These are phyloP conservation scores for Aythya baeri DNA, from an alignment of 2,113 vertebrate genomes.

Conservation along the genomic window DNA sequence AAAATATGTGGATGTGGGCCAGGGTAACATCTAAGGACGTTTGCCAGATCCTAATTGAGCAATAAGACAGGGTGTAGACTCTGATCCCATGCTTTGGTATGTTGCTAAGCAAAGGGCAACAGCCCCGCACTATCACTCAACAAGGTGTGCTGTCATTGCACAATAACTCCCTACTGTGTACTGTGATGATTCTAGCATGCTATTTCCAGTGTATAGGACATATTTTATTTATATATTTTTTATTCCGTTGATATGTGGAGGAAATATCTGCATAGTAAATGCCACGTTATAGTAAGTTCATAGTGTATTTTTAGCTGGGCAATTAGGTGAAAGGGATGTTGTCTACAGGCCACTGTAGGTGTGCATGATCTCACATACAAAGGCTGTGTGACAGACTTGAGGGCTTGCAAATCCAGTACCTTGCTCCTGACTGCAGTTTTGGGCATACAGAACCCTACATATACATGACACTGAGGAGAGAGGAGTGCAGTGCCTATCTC, in stretches of 20 bases:
- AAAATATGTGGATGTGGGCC: constrained; percentile 58
- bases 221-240: constrained; percentile 53
- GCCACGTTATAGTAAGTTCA: not conserved
- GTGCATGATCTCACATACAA: not conserved
- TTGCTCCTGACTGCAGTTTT: not conserved
- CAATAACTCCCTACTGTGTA: not conserved
- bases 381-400: not conserved
- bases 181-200: not conserved
- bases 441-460: not conserved
- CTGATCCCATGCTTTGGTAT: constrained; percentile 55
- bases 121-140: constrained; percentile 45
- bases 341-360: not conserved
- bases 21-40: not conserved
- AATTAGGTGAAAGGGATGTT: constrained; percentile 7
- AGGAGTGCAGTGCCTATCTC: not conserved
- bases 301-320: constrained; percentile 39
- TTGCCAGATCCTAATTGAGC: constrained; percentile 64
- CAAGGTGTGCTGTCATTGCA: constrained; percentile 62
- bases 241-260: constrained; percentile 31
- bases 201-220: constrained; percentile 32
- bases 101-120: constrained; percentile 65
- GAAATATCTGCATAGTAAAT: constrained; percentile 37
- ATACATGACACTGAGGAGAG: not conserved
- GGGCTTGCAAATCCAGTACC: not conserved
- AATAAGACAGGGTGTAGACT: constrained; percentile 65